phyloP scores from a whole-genome alignment of 2,888 invertebrate genomes.

The Rosalia funebris region DNA sequence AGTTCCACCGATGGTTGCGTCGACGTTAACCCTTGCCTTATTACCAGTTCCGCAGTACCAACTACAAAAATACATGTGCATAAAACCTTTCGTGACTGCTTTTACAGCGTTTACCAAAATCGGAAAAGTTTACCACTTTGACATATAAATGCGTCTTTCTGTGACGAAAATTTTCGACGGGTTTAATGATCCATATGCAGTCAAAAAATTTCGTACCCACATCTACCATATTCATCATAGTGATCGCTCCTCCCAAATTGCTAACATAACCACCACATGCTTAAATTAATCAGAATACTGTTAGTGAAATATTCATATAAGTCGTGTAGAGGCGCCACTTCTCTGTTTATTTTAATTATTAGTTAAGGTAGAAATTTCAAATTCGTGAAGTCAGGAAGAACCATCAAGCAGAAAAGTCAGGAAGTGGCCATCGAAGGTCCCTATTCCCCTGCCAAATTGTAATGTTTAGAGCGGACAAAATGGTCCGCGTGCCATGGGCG shows the following conservation, averaged over 20 bases:
- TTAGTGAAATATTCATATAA: conserved; percentile 1
- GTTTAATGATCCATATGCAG: conserved; percentile 78
- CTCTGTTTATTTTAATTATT: too few species aligned
- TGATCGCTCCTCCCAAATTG: conserved; percentile 76
- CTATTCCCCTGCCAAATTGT: too few species aligned
- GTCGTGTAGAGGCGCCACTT: too few species aligned
- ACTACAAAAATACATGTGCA: conserved; percentile 60
- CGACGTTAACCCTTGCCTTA: conserved; percentile 77
- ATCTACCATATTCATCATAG: conserved; percentile 78
- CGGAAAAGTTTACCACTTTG: conserved; percentile 60
- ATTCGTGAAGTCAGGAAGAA: too few species aligned
- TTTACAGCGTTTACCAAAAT: conserved; percentile 59
- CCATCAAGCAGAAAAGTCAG: too few species aligned
- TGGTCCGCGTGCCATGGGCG: too few species aligned
- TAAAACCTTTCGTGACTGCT: too few species aligned
- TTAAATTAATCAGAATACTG: conserved; percentile 46
- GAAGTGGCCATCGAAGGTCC: too few species aligned
- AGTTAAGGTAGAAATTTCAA: too few species aligned
- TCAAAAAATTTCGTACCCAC: conserved; percentile 71
- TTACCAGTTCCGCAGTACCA: conserved; percentile 70
- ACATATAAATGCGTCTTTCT: conserved; percentile 75
- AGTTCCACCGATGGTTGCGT: conserved; percentile 70
- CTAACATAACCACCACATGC: conserved; percentile 79
- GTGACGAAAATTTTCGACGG: conserved; percentile 71
- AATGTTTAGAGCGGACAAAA: too few species aligned